phyloP scores from a whole-genome alignment of 2,797 vertebrate genomes.

The Falco novaeseelandiae region DNA sequence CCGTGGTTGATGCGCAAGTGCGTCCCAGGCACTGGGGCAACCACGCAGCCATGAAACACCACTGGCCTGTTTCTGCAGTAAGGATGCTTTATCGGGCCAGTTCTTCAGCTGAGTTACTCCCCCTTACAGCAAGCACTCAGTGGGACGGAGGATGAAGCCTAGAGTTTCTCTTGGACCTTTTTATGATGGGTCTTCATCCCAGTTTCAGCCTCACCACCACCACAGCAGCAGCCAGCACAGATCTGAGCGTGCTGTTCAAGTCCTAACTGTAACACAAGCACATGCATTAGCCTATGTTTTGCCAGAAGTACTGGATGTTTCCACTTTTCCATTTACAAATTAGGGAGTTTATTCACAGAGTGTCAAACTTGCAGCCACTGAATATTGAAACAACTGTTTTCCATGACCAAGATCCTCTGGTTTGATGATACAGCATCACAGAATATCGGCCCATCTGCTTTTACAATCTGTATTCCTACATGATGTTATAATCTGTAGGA shows the following conservation, averaged over 20 bases:
- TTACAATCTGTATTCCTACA: not conserved
- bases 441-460: not conserved
- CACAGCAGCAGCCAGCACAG: not conserved
- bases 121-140: not conserved
- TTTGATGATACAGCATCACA: not conserved
- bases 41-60: not conserved
- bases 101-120: not conserved
- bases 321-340: not conserved
- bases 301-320: not conserved
- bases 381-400: not conserved
- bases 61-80: not conserved
- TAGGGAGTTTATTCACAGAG: not conserved
- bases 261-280: not conserved
- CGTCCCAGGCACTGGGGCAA: not conserved
- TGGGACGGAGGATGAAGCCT: not conserved
- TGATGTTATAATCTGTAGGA: not conserved
- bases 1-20: rapidly evolving
- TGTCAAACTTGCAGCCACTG: not conserved
- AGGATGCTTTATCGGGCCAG: not conserved
- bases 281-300: not conserved
- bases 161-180: not conserved
- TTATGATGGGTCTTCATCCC: not conserved
- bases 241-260: not conserved
- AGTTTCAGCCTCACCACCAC: not conserved
- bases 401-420: not conserved